phyloP scores from a whole-genome alignment of 2,888 invertebrate genomes.

The Venusia cambrica region DNA sequence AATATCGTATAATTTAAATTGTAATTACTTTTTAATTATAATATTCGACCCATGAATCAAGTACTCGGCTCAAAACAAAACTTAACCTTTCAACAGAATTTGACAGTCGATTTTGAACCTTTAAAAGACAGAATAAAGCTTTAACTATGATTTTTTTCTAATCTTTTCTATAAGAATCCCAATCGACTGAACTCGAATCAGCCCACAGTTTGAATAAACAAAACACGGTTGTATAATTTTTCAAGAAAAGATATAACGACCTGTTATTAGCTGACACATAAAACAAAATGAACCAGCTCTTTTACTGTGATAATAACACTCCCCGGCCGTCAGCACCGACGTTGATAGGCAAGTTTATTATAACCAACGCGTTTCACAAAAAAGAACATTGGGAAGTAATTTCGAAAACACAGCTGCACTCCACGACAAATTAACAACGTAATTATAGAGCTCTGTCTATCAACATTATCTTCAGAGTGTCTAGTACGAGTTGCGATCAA shows the following conservation, averaged over 20 bases:
- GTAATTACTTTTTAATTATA: too few species aligned
- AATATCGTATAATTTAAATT: too few species aligned
- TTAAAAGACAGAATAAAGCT: too few species aligned
- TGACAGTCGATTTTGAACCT: too few species aligned
- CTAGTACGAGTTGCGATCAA: not conserved
- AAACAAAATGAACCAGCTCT: constrained; percentile 1
- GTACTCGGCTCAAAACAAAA: too few species aligned
- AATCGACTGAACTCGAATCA: too few species aligned
- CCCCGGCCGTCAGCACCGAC: not conserved
- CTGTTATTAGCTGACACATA: constrained; percentile 1
- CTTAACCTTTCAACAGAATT: too few species aligned
- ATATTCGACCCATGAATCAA: too few species aligned
- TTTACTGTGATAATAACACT: constrained; percentile 8
- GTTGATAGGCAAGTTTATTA: constrained; percentile 7
- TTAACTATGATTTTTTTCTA: too few species aligned
- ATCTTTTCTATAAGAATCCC: too few species aligned
- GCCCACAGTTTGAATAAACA: too few species aligned
- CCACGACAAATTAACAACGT: constrained; percentile 6
- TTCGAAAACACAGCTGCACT: constrained; percentile 2
- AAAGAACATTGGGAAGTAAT: constrained; percentile 6
- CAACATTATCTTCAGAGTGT: not conserved
- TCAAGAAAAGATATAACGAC: not conserved
- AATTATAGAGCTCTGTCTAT: constrained; percentile 6
- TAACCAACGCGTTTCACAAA: constrained; percentile 7
- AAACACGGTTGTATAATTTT: not conserved